Base-by-base conservation (phyloP, 2,113 vertebrate genomes). In the Caretta caretta region DNA sequence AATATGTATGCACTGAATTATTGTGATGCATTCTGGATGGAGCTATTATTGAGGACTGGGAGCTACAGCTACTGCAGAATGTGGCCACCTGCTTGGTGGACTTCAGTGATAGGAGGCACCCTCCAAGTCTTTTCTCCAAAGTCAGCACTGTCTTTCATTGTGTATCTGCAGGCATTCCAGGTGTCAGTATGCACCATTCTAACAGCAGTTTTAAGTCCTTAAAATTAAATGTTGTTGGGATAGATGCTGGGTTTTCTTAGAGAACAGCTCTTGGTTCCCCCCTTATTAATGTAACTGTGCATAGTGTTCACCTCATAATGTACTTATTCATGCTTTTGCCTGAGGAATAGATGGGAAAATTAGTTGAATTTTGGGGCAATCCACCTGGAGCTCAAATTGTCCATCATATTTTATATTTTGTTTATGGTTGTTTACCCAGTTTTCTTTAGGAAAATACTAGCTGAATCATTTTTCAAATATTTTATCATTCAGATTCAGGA, bases 271-370 rank as follows among this genome's bases (percentile, higher is more conserved):
- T 62, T 79, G 87, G 8, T 69, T 93, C 94, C 51, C 94, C 46
- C 10, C 16, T 50, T 51, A 72, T 97, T 81, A 88, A 75, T 92
- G 83, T 90, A 51, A 42, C 35, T 24, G 51, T 46, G 86, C 75
- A 3, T 97, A 96, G 94, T 94, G 96, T 97, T 97, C 93, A 91
- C 76, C 35, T 42, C 42, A 46, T 76, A 46, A 46, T 48, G 6
- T 78, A 27, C 13, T 48, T 48, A 14, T 13, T 95, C 93, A 27
- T 92, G 89, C 79, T 96, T 96, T 48, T 46, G 17, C 54, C 48
- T 85, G 42, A 53, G 79, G 65, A 80, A 14, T 85, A 95, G 93
- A 24, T 59, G 46, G 57, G n/a, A 79, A 88, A 82, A 92, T 95
- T 81, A 80, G 17, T 54, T 92, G 35, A 38, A 22, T 91, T 91